Base-by-base conservation (phyloP, 2,888 invertebrate genomes). In the Scrobipalpa atriplicella region DNA sequence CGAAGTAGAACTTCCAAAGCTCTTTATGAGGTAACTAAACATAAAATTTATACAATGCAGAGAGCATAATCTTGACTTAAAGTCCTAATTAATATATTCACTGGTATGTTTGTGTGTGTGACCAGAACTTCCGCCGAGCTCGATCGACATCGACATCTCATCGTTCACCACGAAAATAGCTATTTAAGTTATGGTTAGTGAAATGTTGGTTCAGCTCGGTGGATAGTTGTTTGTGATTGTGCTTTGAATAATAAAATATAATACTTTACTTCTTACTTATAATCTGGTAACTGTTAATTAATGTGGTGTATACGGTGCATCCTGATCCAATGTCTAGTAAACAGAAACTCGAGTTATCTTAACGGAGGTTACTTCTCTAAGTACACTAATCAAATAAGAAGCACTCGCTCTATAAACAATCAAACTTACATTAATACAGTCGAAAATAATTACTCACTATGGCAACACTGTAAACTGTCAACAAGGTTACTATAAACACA, bases 391-490 rank as follows among this genome's bases (percentile, higher is more conserved):
- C 71, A 76, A 74, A 75, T 73, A 78, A 78, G 75, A 85, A 89
- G 84, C 89, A 92, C 89, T 88, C 84, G 72, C 84, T 81, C 73
- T 82, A 85, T 86, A 89, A 88, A 86, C 83, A 84, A 86, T 84
- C 81, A 87, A 89, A 87, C 87, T 87, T 87, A 86, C 79, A 78
- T 89, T 90, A 90, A 85, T 92, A 92, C 92, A 92, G 85, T 90
- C 89, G 79, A 87, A 89, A 89, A 83, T 87, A 82, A 85, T 89
- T 89, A 89, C 84, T 87, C 80, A 91, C 90, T 92, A 92, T 90
- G 90, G 91, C 92, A 91, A 92, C 91, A 90, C 87, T 85, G 86
- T 86, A 84, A 90, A 89, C 86, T 86, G 87, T 87, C 89, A 92
- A 92, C 92, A 87, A 89, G 85, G 83, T 86, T 85, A 85, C 78